Percentiles rank a stretch among this genome's conserved stretches.
Evolutionary conservation across 2,888 invertebrate species (phyloP).

Genomic region (Lamproptera curius): DNA sequence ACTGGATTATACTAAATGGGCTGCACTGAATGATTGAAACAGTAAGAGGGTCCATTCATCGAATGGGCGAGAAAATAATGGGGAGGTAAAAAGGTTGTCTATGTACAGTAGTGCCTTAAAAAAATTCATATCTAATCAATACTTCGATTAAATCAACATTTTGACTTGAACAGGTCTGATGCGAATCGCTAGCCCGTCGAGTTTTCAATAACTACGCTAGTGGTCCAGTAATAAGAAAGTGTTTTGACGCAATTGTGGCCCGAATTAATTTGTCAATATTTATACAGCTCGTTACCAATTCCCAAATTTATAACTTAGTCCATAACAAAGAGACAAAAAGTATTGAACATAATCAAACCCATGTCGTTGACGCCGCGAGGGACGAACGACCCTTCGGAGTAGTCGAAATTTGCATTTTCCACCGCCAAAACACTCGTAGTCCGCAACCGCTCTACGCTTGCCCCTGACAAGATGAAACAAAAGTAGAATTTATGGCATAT

Average conservation of each 20-base stretch:
- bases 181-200: background rate
- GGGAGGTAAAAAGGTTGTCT: no score
- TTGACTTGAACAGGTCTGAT: no score
- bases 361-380: slow-evolving; percentile 21
- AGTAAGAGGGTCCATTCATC: no score
- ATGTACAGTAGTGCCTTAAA: no score
- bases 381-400: slow-evolving; percentile 19
- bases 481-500: no score
- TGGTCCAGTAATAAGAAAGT: background rate
- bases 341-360: slow-evolving; percentile 20
- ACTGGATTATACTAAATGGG: no score
- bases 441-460: slow-evolving; percentile 8
- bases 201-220: background rate
- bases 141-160: no score
- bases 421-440: slow-evolving; percentile 15
- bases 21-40: no score
- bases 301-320: no score
- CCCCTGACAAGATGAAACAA: background rate
- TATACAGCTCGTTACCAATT: slow-evolving; percentile 25
- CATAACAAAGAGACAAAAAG: no score
- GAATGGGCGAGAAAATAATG: no score
- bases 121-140: no score
- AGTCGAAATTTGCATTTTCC: slow-evolving; percentile 16
- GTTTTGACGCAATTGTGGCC: background rate
- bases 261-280: background rate